phyloP scores from a whole-genome alignment of 2,797 vertebrate genomes.

The Enteromius viviparus region DNA sequence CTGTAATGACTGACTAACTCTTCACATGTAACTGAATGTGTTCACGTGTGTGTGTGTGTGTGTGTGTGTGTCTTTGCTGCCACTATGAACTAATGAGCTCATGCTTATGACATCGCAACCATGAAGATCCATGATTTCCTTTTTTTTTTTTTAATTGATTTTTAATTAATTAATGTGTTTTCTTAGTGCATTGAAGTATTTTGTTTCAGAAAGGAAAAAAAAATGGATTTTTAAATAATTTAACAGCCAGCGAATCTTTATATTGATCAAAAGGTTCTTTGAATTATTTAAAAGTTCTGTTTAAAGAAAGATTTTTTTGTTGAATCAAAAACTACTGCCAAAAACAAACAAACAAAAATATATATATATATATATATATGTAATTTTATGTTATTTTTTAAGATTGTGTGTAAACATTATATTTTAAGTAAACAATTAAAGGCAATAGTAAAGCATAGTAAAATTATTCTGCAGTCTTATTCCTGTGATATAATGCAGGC shows the following conservation, averaged over 20 bases:
- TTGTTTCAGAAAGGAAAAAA: background rate
- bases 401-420: background rate
- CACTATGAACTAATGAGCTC: background rate
- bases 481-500: background rate
- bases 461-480: background rate
- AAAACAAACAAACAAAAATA: too few relatives aligned
- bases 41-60: background rate
- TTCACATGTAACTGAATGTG: background rate
- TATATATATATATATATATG: too few relatives aligned
- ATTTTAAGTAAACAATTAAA: background rate
- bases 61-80: background rate
- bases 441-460: background rate
- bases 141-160: too few relatives aligned
- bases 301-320: background rate
- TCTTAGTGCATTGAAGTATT: background rate
- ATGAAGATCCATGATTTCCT: background rate
- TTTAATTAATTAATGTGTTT: background rate
- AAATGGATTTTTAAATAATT: too few relatives aligned
- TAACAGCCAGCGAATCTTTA: background rate
- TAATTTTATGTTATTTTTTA: background rate
- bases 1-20: conserved; percentile 1
- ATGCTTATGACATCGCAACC: background rate
- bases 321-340: background rate
- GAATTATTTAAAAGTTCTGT: background rate
- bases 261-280: background rate